Evolutionary conservation across 2,888 invertebrate species (phyloP), one percentile per base, ranked within the genome.

Genomic region (Tetragonula carbonaria): DNA sequence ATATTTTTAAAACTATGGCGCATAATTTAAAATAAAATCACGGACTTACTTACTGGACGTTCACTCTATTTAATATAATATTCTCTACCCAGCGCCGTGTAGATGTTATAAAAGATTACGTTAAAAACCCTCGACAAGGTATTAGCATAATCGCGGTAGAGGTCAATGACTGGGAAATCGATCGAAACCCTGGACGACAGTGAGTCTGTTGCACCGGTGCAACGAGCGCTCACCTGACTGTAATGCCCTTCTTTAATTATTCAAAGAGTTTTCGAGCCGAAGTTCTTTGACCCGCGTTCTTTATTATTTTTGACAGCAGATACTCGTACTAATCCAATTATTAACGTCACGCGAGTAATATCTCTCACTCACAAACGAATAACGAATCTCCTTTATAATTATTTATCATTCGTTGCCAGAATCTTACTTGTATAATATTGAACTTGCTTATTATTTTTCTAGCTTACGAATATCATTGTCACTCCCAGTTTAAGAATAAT

Each of bases 131-230:
- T 51, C 71, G 78, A 28, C 66, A 38, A 45, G 74, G 78, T 55
- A 90, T 90, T 90, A 90, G 83, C 88, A 90, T 90, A 90, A 90
- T 87, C 79, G 83, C 71, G 66, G 55, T 78, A 6, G 90, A 84
- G 90, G 90, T 91, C 88, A 91, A 91, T 91, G 90, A 91, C 90
- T 67, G 85, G 70, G 82, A 90, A 88, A 91, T 90, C 91, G 90
- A 91, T 90, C 86, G 87, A 86, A 82, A 85, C 84, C 72, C 75
- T 78, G 80, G 72, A 83, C 87, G 84, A 89, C 80, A 80, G 84
- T 82, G 80, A 89, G 87, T 80, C 78, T 81, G 74, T 78, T 86
- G 80, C 75, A 78, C 70, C 66, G 82, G 33, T 72, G 72, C 68
- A 78, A 51, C 78, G 67, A 23, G 38, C 78, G 63, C 62, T 77